These are phyloP conservation scores for Dolichallabes microphthalmus DNA, from an alignment of 2,113 vertebrate species.

Conservation along the genomic window DNA sequence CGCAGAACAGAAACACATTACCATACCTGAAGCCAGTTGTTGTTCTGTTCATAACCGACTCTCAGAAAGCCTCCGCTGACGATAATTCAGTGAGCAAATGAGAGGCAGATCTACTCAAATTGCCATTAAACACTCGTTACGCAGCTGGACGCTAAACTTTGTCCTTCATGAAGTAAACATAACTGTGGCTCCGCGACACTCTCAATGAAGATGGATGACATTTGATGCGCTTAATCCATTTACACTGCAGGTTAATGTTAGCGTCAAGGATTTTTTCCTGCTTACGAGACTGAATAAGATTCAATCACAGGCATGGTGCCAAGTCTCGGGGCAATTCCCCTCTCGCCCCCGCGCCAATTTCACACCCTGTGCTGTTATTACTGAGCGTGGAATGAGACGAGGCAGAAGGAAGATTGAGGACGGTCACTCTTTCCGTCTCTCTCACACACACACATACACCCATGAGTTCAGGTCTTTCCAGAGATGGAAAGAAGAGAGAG, in stretches of 20 bases:
- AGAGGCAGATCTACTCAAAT: neutral
- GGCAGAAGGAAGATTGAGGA: constrained; percentile 22
- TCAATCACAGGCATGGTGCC: constrained; percentile 23
- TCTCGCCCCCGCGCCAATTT: constrained; percentile 17
- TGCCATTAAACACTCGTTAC: constrained; percentile 22
- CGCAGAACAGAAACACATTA: neutral
- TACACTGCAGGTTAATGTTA: neutral
- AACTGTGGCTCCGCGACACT: neutral
- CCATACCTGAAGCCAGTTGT: neutral
- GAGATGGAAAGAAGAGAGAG: neutral
- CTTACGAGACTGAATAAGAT: constrained; percentile 48
- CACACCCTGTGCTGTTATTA: constrained; percentile 12
- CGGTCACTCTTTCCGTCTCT: constrained; percentile 6
- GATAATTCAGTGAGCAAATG: neutral
- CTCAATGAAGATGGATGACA: constrained; percentile 12
- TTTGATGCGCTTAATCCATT: constrained; percentile 3
- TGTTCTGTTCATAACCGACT: neutral
- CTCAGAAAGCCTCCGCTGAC: neutral
- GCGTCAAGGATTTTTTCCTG: neutral
- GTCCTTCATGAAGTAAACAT: constrained; percentile 2
- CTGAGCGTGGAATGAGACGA: constrained; percentile 34
- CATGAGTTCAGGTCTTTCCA: neutral
- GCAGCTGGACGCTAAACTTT: neutral
- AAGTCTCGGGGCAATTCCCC: constrained; percentile 25
- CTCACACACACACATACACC: neutral